Conservation (phyloP, 35 echinoderm and acorn worm genomes). For the Diadema setosum region DNA sequence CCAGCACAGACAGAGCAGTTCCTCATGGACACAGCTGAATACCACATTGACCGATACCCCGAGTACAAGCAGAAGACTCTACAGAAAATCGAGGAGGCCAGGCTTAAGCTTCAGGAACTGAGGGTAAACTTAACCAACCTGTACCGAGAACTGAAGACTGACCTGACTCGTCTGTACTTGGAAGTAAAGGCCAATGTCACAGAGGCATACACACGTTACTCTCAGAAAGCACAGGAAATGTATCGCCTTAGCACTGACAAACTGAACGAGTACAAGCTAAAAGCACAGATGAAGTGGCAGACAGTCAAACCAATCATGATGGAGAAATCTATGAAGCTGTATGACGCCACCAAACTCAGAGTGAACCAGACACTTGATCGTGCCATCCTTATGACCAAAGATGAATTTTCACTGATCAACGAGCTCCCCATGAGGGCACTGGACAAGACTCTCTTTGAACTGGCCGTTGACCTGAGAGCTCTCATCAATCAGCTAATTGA, state of each 20-base stretch:
- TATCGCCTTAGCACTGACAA: background rate
- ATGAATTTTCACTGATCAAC: background rate
- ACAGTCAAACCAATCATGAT: background rate
- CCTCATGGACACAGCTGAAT: background rate
- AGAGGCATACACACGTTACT: background rate
- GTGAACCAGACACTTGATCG: background rate
- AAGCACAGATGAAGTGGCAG: background rate
- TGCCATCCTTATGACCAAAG: background rate
- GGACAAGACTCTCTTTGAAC: constrained; percentile 26
- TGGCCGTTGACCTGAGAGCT: background rate
- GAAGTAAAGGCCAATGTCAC: background rate
- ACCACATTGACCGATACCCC: background rate
- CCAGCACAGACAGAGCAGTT: background rate
- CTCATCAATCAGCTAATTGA: background rate
- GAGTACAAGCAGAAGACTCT: constrained; percentile 11
- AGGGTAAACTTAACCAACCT: background rate
- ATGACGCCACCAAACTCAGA: background rate
- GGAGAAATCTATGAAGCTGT: background rate
- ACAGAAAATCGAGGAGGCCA: constrained; percentile 2
- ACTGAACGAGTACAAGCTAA: background rate
- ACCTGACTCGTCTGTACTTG: background rate
- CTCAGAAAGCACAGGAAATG: background rate
- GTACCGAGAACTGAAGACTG: background rate
- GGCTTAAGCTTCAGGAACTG: constrained; percentile 12
- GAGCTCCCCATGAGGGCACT: constrained; percentile 9